Conservation (phyloP, 2,888 invertebrate genomes). For the Dilophus febrilis region DNA sequence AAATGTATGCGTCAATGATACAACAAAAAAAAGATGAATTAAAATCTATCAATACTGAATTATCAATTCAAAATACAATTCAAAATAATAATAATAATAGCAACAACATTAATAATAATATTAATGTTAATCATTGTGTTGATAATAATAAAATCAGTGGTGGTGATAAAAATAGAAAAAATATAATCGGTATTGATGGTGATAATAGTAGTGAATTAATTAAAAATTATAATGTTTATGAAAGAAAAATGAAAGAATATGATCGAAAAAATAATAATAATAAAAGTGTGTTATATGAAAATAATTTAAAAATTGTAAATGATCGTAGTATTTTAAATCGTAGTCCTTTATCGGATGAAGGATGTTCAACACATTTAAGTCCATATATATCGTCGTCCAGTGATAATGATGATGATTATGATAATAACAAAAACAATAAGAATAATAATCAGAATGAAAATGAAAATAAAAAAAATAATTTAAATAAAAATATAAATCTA, state of each 20-base stretch:
- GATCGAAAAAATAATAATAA: no score
- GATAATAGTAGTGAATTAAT: not conserved
- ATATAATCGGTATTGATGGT: not conserved
- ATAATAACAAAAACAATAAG: not conserved
- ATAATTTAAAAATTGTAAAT: not conserved
- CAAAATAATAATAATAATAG: not conserved
- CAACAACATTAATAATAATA: not conserved
- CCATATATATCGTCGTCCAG: slow-evolving; percentile 22
- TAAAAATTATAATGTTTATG: not conserved
- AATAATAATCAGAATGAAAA: not conserved
- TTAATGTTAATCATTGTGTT: not conserved
- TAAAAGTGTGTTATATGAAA: not conserved
- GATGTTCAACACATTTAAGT: slow-evolving; percentile 23
- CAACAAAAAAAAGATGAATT: slow-evolving; percentile 10
- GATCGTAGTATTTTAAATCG: slow-evolving; percentile 13
- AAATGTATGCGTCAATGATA: slow-evolving; percentile 15
- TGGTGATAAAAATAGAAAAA: not conserved
- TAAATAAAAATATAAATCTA: not conserved
- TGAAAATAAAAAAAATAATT: not conserved
- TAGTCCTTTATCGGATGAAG: slow-evolving; percentile 25
- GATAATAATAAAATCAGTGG: not conserved
- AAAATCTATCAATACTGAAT: not conserved
- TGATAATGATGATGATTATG: slow-evolving; percentile 14
- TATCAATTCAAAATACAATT: not conserved
- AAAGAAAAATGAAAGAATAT: no score